A percentile compares a stretch with the other conserved stretches of the same genome.
Conservation (phyloP, 2,113 vertebrate genomes). For the Scolopax mira region DNA sequence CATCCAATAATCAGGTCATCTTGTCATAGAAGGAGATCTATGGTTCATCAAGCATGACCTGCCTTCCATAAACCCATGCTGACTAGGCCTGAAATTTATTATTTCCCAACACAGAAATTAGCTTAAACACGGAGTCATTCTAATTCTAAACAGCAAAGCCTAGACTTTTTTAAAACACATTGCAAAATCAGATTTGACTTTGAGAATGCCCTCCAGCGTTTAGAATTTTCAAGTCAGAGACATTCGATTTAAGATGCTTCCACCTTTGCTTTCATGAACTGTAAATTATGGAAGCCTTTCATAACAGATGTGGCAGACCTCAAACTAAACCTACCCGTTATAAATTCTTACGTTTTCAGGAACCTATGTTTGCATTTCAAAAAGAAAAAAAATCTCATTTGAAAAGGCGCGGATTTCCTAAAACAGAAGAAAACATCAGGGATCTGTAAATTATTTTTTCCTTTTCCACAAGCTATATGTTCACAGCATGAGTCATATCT, state of each 20-base stretch:
- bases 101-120: neutral
- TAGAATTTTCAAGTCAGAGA: conserved; percentile 59
- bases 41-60: no score
- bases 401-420: neutral
- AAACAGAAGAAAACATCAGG: neutral
- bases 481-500: conserved; percentile 27
- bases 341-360: conserved; percentile 53
- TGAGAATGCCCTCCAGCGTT: conserved; percentile 42
- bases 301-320: conserved; percentile 44
- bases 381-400: neutral
- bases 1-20: no score
- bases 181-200: conserved; percentile 23
- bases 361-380: conserved; percentile 21
- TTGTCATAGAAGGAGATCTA: no score
- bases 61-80: no score
- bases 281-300: conserved; percentile 54
- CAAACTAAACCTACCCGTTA: conserved; percentile 57
- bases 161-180: neutral
- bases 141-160: neutral
- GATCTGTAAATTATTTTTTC: neutral
- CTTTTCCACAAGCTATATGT: neutral
- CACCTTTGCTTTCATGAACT: conserved; percentile 41
- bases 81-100: no score
- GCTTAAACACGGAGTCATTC: neutral
- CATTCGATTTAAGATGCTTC: conserved; percentile 45